These are phyloP conservation scores for Caligus rogercresseyi DNA, from an alignment of 1,140 invertebrate genomes.

Conservation along the genomic window DNA sequence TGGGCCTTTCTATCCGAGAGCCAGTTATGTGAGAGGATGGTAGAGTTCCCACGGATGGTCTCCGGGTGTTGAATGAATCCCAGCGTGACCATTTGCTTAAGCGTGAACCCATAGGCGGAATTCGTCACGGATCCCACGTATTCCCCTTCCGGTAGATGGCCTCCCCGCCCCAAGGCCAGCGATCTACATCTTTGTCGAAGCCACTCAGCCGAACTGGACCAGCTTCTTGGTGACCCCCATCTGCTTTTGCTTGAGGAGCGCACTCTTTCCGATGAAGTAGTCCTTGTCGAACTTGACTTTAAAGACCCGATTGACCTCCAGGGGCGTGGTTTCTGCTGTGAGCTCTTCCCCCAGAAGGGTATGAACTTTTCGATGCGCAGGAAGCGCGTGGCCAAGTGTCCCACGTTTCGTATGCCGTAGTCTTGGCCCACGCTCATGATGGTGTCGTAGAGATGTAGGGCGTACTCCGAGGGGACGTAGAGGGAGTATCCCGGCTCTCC, in stretches of 20 bases:
- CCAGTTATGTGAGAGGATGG: constrained; percentile 36
- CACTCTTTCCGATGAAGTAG: constrained; percentile 70
- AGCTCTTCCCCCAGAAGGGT: constrained; percentile 93
- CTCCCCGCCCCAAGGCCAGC: constrained; percentile 90
- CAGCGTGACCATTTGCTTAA: constrained; percentile 41
- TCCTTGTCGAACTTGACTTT: constrained; percentile 61
- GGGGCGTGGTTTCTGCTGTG: constrained; percentile 79
- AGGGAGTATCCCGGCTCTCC: constrained; percentile 42
- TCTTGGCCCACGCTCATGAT: constrained; percentile 67
- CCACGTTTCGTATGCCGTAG: constrained; percentile 77
- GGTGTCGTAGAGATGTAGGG: constrained; percentile 82
- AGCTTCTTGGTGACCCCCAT: constrained; percentile 73
- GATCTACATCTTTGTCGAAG: constrained; percentile 74
- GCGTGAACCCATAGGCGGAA: constrained; percentile 39
- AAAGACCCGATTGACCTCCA: constrained; percentile 86
- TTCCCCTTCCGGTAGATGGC: constrained; percentile 50
- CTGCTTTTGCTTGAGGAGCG: constrained; percentile 62
- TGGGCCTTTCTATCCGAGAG: constrained; percentile 35
- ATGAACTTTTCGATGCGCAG: constrained; percentile 89
- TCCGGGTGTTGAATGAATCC: constrained; percentile 40
- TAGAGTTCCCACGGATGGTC: constrained; percentile 18
- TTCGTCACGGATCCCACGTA: constrained; percentile 17
- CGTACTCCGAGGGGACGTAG: constrained; percentile 51
- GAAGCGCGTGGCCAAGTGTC: constrained; percentile 77
- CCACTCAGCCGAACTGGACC: constrained; percentile 80